These are phyloP conservation scores for Rhingia campestris DNA, from an alignment of 2,888 invertebrate species.

Conservation along the genomic window DNA sequence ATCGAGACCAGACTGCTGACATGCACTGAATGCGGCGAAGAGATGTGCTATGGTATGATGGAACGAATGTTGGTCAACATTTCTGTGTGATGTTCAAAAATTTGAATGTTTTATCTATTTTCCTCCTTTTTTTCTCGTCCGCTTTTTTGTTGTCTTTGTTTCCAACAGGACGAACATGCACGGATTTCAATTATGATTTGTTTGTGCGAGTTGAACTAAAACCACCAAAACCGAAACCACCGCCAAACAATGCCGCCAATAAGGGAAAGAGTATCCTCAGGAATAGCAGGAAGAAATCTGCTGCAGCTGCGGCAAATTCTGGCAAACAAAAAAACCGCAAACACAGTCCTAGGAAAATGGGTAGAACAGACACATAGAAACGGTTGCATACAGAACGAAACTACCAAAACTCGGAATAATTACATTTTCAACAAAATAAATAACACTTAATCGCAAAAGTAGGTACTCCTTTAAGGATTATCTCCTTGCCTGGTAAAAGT, in stretches of 20 bases:
- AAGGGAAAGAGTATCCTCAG: constrained; percentile 77
- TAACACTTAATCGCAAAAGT: constrained; percentile 34
- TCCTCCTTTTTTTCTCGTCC: constrained; percentile 21
- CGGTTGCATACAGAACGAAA: constrained; percentile 27
- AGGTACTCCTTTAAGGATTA: constrained; percentile 15
- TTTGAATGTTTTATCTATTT: constrained; percentile 55
- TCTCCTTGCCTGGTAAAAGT: background rate
- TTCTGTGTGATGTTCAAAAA: constrained; percentile 65
- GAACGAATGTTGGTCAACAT: constrained; percentile 69
- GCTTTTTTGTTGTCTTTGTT: constrained; percentile 8
- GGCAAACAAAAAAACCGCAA: constrained; percentile 78
- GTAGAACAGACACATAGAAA: constrained; percentile 24
- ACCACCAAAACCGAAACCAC: constrained; percentile 79
- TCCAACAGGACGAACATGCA: constrained; percentile 79
- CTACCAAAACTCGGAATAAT: constrained; percentile 44
- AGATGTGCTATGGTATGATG: constrained; percentile 89
- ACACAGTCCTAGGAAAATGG: constrained; percentile 72
- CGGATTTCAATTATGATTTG: constrained; percentile 82
- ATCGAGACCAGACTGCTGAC: constrained; percentile 89
- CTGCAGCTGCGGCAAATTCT: constrained; percentile 76
- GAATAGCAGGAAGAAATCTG: constrained; percentile 79
- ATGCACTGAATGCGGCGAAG: constrained; percentile 92
- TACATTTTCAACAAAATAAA: constrained; percentile 61
- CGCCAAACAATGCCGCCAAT: constrained; percentile 76
- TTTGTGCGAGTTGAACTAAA: constrained; percentile 81